Base-by-base conservation (phyloP, 2,888 invertebrate species). In the Argynnis bischoffii region DNA sequence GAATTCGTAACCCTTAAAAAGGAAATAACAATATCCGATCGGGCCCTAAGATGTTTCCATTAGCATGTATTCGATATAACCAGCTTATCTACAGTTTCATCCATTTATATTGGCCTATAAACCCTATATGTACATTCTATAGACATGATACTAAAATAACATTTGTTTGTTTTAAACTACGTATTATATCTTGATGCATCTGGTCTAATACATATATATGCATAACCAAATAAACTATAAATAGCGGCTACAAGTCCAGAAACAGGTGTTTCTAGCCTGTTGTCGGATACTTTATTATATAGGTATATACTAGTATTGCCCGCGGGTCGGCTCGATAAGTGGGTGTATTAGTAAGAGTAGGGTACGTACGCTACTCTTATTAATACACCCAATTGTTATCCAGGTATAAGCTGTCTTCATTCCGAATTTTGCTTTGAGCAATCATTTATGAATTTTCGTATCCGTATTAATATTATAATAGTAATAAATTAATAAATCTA, bases 21-120 rank as follows among this genome's bases (percentile, higher is more conserved):
- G 61, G 61, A 61, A 61, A 61, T 61, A 51, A 53, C 41, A 61
- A 61, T 61, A 61, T 61, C 61, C 61, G 61, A 46, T 54, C 63
- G 46, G 21, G 47, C 46, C 54, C 54, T 41, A 13, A 16, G 53
- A 53, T 47, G 35, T 41, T 11, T 11, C n/a, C 64, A 53, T 57
- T 53, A 64, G 57, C 56, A 57, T 18, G 64, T 65, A 65, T 65
- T 54, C 47, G 31, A 59, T 59, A 65, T 26, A 59, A 46, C 18
- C 15, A 66, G 35, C 61, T 66, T 50, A 55, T 41, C 48, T 35
- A 18, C 48, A 41, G 35, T 55, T 48, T 55, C 55, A 61, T 66
- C 60, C 61, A 15, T 61, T 66, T 66, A 55, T 26, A 55, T 59
- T 59, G 46, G 46, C 46, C 46, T 59, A 59, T 65, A 65, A 54